Percentiles rank a stretch among this genome's conserved stretches.
phyloP scores from a whole-genome alignment of 2,888 invertebrate genomes.

The Caenorhabditis sp. region DNA sequence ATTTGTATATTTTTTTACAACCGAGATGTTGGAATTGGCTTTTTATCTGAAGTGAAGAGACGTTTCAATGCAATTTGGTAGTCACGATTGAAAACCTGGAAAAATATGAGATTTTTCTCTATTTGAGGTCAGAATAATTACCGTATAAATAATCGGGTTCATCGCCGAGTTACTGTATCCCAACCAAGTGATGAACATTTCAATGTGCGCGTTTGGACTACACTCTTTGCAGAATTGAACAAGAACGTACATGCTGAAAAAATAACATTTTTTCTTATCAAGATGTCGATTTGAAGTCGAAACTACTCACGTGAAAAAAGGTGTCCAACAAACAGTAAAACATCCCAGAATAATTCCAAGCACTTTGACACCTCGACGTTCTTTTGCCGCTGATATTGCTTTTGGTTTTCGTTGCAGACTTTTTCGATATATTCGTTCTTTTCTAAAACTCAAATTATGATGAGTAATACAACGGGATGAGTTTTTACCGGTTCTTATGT shows the following conservation, averaged over 20 bases:
- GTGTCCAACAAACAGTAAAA: conserved; percentile 71
- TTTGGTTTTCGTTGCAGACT: conserved; percentile 69
- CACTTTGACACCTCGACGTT: conserved; percentile 68
- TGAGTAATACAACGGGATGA: not conserved
- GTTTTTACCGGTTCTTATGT: conserved; percentile 63
- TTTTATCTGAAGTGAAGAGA: conserved; percentile 59
- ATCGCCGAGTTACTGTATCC: conserved; percentile 70
- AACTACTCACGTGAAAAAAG: conserved; percentile 64
- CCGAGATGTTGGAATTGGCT: conserved; percentile 29
- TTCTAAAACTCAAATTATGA: conserved; percentile 50
- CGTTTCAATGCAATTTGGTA: conserved; percentile 70
- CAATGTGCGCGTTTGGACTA: conserved; percentile 68
- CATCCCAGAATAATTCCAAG: conserved; percentile 71
- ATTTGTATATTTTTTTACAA: conserved; percentile 8
- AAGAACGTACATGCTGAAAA: conserved; percentile 69
- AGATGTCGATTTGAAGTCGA: not conserved
- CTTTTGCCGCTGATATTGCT: conserved; percentile 70
- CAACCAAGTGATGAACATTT: conserved; percentile 71
- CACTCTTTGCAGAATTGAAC: conserved; percentile 67
- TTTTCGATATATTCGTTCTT: conserved; percentile 65
- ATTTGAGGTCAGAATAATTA: conserved; percentile 20
- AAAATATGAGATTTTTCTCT: not conserved
- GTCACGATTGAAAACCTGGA: conserved; percentile 69
- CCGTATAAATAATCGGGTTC: conserved; percentile 71
- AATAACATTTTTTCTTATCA: too few species aligned